phyloP scores from a whole-genome alignment of 2,888 invertebrate species.

The Eudasyphora cyanicolor region DNA sequence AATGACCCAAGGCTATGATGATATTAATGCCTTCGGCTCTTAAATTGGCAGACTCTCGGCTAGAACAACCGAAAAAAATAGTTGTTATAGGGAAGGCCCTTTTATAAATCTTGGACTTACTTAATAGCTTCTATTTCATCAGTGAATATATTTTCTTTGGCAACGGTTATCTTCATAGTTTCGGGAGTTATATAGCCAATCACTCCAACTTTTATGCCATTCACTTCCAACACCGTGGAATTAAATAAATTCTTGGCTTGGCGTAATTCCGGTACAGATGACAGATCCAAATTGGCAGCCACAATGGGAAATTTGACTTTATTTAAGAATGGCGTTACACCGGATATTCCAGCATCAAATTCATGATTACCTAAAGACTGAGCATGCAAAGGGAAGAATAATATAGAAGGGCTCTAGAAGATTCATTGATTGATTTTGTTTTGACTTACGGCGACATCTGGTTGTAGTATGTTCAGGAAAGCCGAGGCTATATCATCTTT shows the following conservation, averaged over 20 bases:
- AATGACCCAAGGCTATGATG: constrained; percentile 93
- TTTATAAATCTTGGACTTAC: constrained; percentile 67
- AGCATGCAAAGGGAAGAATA: constrained; percentile 25
- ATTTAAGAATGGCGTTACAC: constrained; percentile 87
- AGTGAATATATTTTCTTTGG: constrained; percentile 82
- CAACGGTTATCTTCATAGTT: constrained; percentile 83
- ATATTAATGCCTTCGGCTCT: constrained; percentile 86
- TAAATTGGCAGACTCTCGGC: constrained; percentile 84
- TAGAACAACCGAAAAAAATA: constrained; percentile 57
- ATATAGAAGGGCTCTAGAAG: not conserved
- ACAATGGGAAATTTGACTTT: constrained; percentile 87
- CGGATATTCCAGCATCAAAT: constrained; percentile 90
- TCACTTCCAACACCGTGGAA: constrained; percentile 84
- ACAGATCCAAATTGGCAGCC: constrained; percentile 88
- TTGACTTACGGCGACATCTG: constrained; percentile 90
- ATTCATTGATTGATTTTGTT: not conserved
- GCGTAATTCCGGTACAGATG: constrained; percentile 83
- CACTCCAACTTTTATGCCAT: constrained; percentile 87
- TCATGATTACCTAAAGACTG: constrained; percentile 97
- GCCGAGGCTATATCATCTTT: constrained; percentile 89
- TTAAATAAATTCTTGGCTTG: constrained; percentile 81
- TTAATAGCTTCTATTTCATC: constrained; percentile 87
- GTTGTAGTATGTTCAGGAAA: constrained; percentile 89
- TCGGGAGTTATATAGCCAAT: constrained; percentile 93
- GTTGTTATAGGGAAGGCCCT: not conserved